Conservation (phyloP, 2,113 vertebrate genomes). For the Thryonomys swinderianus region DNA sequence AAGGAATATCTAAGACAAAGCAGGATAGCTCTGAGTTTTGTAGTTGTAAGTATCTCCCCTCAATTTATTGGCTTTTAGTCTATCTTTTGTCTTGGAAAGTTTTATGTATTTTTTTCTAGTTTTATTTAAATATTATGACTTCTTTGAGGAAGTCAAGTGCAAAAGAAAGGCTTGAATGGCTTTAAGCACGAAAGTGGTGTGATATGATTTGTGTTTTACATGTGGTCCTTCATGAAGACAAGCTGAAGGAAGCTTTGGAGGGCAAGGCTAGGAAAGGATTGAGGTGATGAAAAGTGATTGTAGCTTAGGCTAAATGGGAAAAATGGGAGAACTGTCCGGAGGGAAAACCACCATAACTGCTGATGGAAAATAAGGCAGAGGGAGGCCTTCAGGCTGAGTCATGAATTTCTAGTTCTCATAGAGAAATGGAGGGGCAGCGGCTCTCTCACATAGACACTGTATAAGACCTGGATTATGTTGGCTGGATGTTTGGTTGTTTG, state of each 20-base stretch:
- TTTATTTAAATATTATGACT: constrained; percentile 37
- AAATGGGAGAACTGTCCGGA: background rate
- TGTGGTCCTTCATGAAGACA: background rate
- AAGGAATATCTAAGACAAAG: background rate
- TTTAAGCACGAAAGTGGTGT: background rate
- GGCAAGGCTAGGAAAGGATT: background rate
- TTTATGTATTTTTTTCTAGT: background rate
- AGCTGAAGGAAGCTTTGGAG: background rate
- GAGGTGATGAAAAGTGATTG: background rate
- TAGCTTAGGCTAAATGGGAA: background rate
- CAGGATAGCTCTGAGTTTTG: background rate
- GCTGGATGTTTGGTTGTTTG: background rate
- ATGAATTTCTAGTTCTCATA: background rate
- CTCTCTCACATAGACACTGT: background rate
- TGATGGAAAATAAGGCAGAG: background rate
- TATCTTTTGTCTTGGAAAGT: background rate
- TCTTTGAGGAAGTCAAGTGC: constrained; percentile 19
- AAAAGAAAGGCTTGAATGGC: background rate
- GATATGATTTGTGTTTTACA: background rate
- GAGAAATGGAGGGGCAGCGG: background rate
- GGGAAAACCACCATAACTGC: background rate
- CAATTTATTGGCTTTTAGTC: background rate
- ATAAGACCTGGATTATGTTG: background rate
- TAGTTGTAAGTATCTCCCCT: background rate
- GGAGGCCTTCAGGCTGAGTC: background rate